Evolutionary conservation across 2,113 vertebrate species (phyloP).

Genomic region (Macquaria ambigua): DNA sequence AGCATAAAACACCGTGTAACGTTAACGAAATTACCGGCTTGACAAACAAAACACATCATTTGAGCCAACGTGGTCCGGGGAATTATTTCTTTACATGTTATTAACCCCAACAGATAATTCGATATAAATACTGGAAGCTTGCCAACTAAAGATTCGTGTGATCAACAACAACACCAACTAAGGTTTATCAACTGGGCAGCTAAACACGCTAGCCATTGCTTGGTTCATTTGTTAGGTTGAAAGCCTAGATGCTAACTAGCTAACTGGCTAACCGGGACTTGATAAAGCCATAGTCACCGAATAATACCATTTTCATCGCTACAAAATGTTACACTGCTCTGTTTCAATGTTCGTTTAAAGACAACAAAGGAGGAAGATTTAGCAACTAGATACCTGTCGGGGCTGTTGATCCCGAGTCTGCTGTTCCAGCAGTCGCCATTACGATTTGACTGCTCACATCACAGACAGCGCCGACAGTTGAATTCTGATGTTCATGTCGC

Average conservation of each 20-base stretch:
- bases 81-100: not conserved
- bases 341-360: not conserved
- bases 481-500: constrained; percentile 37
- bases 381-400: constrained; percentile 79
- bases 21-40: constrained; percentile 28
- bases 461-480: constrained; percentile 49
- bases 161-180: not conserved
- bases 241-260: constrained; percentile 68
- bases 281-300: not conserved
- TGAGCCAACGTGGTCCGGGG: constrained; percentile 27
- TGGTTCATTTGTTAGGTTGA: constrained; percentile 53
- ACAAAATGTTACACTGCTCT: not conserved
- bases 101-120: not conserved
- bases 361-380: not conserved
- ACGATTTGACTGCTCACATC: constrained; percentile 70
- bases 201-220: constrained; percentile 23
- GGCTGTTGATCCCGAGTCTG: constrained; percentile 82
- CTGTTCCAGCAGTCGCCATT: constrained; percentile 87
- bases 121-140: not conserved
- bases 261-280: constrained; percentile 57
- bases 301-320: not conserved
- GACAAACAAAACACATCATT: constrained; percentile 10
- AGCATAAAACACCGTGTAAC: not conserved
- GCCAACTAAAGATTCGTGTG: not conserved
- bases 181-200: constrained; percentile 6